These are phyloP conservation scores for Dusona sp. DNA, from an alignment of 2,888 invertebrate species.

Conservation along the genomic window DNA sequence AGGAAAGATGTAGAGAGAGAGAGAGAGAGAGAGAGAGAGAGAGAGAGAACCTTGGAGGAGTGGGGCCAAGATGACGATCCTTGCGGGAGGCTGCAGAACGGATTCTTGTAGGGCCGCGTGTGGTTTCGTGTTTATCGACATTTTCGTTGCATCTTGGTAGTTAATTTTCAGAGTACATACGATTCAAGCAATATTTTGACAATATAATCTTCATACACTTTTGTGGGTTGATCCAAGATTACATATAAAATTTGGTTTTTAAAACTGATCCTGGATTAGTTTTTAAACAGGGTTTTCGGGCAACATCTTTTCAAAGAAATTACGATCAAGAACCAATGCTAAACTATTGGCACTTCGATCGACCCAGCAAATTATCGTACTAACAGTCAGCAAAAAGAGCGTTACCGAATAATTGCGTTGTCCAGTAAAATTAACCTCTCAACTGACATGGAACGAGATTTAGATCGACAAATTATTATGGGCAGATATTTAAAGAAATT, in stretches of 20 bases:
- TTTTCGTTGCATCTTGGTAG: slow-evolving; percentile 70
- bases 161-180: slow-evolving; percentile 13
- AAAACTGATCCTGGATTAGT: background rate
- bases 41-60: slow-evolving; percentile 52
- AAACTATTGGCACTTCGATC: no score
- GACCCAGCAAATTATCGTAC: background rate
- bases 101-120: slow-evolving; percentile 72
- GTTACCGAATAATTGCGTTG: no score
- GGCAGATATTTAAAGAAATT: no score
- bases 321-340: background rate
- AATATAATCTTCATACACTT: background rate
- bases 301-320: background rate
- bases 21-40: slow-evolving; percentile 41
- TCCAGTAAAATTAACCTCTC: no score
- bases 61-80: slow-evolving; percentile 83
- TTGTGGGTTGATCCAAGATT: background rate
- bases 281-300: background rate
- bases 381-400: background rate
- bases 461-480: no score
- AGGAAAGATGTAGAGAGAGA: slow-evolving; percentile 12
- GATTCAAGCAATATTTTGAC: background rate
- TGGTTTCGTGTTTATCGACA: slow-evolving; percentile 69
- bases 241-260: background rate
- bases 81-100: slow-evolving; percentile 81
- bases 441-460: no score